Evolutionary conservation across 2,113 vertebrate species (phyloP), one percentile per base, ranked within the genome.

Genomic region (Mola mola): DNA sequence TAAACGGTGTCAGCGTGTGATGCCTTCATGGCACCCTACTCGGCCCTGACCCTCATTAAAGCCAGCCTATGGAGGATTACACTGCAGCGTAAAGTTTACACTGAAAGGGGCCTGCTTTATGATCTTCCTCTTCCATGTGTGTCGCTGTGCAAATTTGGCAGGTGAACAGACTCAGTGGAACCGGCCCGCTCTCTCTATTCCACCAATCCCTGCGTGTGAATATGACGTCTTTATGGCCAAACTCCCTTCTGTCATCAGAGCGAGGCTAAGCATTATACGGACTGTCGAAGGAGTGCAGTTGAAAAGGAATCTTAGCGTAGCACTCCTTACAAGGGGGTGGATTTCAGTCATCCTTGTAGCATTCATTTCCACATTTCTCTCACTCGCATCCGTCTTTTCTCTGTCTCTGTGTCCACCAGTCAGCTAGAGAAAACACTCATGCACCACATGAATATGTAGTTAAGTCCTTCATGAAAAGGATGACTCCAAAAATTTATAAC

Each of bases 221-320:
- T 48, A 44, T n/a, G 16, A 60, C 34, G 69, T 56, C 78, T 82
- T 84, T 74, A 83, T 66, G 64, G 59, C 57, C 55, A 66, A 81
- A 86, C 62, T 81, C 71, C 55, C 62, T 51, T 68, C 43, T 69
- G 59, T 75, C 83, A 86, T 89, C 80, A 87, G 78, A 83, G 70
- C 28, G 0, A 41, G 52, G 17, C 29, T 66, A 75, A 73, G 60
- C 61, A 55, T 56, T 46, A 20, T 52, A 52, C 43, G 46, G 29
- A 24, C 51, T 76, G 72, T 64, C 76, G 81, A 46, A 59, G 41
- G 56, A n/a, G 41, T 17, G 53, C 44, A 76, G 73, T 37, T 70
- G 65, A 75, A 83, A 78, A 66, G 73, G 50, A 40, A 76, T 63
- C 63, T 76, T 60, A 58, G 51, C 22, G 8, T 19, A 48, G 60